Evolutionary conservation across 2,888 invertebrate genomes (phyloP).

Genomic region (Microctonus hyperodae): DNA sequence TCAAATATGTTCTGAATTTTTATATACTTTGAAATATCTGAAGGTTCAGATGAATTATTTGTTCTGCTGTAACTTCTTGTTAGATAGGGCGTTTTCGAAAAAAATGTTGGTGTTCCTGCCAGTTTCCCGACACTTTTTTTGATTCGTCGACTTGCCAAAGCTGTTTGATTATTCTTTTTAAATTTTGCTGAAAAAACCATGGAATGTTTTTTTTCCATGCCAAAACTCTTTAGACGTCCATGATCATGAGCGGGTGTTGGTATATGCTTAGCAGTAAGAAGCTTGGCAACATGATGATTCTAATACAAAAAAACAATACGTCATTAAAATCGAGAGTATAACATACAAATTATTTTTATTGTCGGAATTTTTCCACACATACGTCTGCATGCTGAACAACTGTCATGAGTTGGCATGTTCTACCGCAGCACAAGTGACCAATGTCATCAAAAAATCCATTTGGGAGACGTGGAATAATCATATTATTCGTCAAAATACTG

Average conservation of each 20-base stretch:
- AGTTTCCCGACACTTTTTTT: slow-evolving; percentile 34
- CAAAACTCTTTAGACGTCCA: too few species aligned
- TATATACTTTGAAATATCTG: slow-evolving; percentile 4
- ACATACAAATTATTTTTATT: too few species aligned
- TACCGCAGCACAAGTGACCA: slow-evolving; percentile 45
- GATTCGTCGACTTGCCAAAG: slow-evolving; percentile 20
- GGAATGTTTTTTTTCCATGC: too few species aligned
- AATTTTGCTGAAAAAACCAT: too few species aligned
- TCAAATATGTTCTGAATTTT: slow-evolving; percentile 24
- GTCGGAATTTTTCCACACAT: slow-evolving; percentile 21
- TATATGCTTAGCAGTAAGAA: slow-evolving; percentile 37
- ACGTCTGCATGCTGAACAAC: slow-evolving; percentile 37
- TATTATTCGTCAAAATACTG: too few species aligned
- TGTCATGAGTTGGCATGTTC: slow-evolving; percentile 42
- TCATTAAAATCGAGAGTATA: too few species aligned
- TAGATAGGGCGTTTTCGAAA: slow-evolving; percentile 19
- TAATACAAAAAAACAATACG: slow-evolving; percentile 17
- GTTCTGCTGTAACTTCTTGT: not conserved
- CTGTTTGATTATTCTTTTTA: too few species aligned
- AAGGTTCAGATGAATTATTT: slow-evolving; percentile 4
- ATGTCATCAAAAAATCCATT: slow-evolving; percentile 39
- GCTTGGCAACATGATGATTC: slow-evolving; percentile 38
- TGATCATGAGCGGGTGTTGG: slow-evolving; percentile 41
- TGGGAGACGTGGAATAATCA: slow-evolving; percentile 40
- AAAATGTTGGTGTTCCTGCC: slow-evolving; percentile 35